Evolutionary conservation across 1,140 invertebrate genomes (phyloP).

Genomic region (Drosophila cardini): DNA sequence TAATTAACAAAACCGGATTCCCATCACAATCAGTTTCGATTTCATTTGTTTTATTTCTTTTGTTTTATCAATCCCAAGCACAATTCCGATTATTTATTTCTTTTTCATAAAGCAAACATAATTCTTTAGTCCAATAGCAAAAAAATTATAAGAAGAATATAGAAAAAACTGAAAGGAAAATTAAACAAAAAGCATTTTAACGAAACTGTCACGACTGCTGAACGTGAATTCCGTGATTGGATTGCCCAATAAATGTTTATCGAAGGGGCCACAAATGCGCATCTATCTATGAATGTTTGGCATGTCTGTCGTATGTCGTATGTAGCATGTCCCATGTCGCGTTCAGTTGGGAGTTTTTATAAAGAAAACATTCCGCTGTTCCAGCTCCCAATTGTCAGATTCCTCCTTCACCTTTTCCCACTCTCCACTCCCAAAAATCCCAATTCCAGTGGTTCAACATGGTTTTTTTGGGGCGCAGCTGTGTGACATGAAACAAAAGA

Average conservation of each 20-base stretch:
- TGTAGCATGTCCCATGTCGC: slow-evolving; percentile 3
- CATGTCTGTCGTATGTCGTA: slow-evolving; percentile 36
- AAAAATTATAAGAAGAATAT: slow-evolving; percentile 5
- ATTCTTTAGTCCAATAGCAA: slow-evolving; percentile 49
- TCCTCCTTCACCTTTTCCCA: not conserved
- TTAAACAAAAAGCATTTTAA: slow-evolving; percentile 74
- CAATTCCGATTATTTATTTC: slow-evolving; percentile 59
- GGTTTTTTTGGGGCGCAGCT: slow-evolving; percentile 50
- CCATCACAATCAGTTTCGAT: slow-evolving; percentile 44
- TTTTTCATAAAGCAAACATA: slow-evolving; percentile 60
- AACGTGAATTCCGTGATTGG: slow-evolving; percentile 80
- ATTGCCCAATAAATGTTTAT: slow-evolving; percentile 83
- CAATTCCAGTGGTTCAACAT: slow-evolving; percentile 10
- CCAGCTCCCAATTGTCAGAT: slow-evolving; percentile 21
- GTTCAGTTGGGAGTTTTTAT: slow-evolving; percentile 58
- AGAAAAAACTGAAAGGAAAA: slow-evolving; percentile 45
- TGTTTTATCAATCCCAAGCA: slow-evolving; percentile 29
- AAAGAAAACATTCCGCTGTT: slow-evolving; percentile 51
- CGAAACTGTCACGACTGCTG: slow-evolving; percentile 74
- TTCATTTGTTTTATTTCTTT: slow-evolving; percentile 33
- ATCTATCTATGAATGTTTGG: slow-evolving; percentile 72
- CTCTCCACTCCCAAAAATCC: not conserved
- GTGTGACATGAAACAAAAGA: slow-evolving; percentile 66
- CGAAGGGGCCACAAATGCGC: slow-evolving; percentile 72
- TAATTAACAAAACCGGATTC: not conserved